Base-by-base conservation (phyloP, 1,140 invertebrate species). In the Zaprionus capensis region DNA sequence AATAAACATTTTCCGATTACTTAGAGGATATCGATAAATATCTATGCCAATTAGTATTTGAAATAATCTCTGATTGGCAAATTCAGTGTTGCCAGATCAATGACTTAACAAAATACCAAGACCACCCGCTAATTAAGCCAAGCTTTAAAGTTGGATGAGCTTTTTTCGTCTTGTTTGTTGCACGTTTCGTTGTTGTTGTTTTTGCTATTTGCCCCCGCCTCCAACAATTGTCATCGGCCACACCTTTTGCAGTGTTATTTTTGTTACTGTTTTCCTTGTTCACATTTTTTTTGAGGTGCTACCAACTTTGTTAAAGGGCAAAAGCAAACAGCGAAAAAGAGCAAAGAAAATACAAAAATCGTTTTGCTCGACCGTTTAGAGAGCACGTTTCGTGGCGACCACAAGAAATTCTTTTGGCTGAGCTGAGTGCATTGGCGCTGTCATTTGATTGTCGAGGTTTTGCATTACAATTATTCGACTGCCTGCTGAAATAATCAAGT, bases 391-490 rank as follows among this genome's bases (percentile, higher is more conserved):
- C 70, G 75, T 79, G 17, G 14, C 63, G 71, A 81, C 81, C 85
- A 80, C 85, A 90, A 82, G 79, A 85, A 90, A 90, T 88, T 88
- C 81, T 88, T 88, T 88, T 64, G 78, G 63, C 69, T 78, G 51
- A 62, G 34, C 41, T 28, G 59, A 76, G 72, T 75, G 71, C 71
- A 75, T 76, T 66, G 72, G 79, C 78, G 77, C 80, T 88, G 84
- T 91, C 85, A 90, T 86, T 88, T 91, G 90, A 88, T 88, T 84
- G 75, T 79, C 58, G 58, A 76, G 88, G 87, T 91, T 91, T 91
- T 76, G 88, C 87, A 91, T 91, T 91, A 87, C 87, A 82, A 84
- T 81, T 87, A 69, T 75, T 64, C 38, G 58, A 74, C 61, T 76
- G 70, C 65, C 69, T 57, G 46, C 69, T 68, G 62, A 64, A 78